Base-by-base conservation (phyloP, 2,888 invertebrate genomes). In the Fabriciana adippe region DNA sequence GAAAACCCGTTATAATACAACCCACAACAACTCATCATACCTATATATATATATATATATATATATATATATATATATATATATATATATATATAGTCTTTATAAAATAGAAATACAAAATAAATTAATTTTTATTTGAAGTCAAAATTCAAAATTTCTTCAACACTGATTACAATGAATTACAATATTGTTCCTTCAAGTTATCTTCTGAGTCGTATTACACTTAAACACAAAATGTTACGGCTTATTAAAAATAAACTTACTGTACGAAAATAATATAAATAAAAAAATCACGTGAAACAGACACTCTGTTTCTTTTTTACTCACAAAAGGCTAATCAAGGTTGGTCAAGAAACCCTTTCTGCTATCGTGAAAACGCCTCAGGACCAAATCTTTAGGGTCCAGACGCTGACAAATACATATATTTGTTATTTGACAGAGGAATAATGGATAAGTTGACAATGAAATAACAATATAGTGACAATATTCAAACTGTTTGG, bases 351-450 rank as follows among this genome's bases (percentile, higher is more conserved):
- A 60, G 48, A 16, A 18, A 26, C 18, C 50, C 16, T 31, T 59
- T 59, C n/a, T 31, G 31, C 16, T 60, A 50, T 60, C 57, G 47
- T 47, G 47, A 51, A 51, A 60, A 51, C 31, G 47, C 31, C 31
- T 5, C 14, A 31, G n/a, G 31, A 60, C 50, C 6, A n/a, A 50
- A 50, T 60, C 26, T 48, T 31, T 60, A 60, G 50, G 60, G 50
- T 60, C 26, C 50, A 60, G 47, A n/a, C n/a, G 50, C 11, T 60
- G 31, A 60, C 1, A 41, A 41, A 41, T 11, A 18, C 11, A 45
- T 26, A n/a, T 59, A 59, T 60, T 50, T 60, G 16, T 60, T 60
- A 50, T n/a, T 11, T 31, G 60, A 31, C 18, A 18, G 13, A 50
- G 47, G 16, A 26, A 60, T 45, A 57, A 57, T 15, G 21, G 14